phyloP scores from a whole-genome alignment of 1,140 invertebrate genomes.

The Lepidurus couesii region DNA sequence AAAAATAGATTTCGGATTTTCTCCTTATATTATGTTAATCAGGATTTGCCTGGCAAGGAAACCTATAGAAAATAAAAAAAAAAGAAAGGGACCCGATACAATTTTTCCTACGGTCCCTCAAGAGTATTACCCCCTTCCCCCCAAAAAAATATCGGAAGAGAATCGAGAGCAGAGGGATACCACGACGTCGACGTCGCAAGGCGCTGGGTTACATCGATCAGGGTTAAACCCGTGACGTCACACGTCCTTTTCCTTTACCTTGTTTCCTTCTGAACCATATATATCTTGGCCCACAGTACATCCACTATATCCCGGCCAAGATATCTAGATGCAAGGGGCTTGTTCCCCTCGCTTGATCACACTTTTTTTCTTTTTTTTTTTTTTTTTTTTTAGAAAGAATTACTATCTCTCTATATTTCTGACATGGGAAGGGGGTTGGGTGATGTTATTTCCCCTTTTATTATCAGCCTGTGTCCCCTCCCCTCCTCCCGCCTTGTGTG shows the following conservation, averaged over 20 bases:
- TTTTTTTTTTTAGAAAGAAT: background rate
- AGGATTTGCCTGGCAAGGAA: background rate
- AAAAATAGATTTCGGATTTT: background rate
- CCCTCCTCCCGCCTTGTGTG: background rate
- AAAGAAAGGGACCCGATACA: background rate
- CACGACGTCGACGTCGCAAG: background rate
- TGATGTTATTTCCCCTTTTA: constrained; percentile 25
- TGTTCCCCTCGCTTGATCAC: background rate
- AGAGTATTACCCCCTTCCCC: background rate
- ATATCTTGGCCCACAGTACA: background rate
- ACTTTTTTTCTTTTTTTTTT: background rate
- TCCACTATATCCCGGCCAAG: too few species aligned
- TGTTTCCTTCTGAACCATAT: background rate
- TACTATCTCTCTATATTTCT: background rate
- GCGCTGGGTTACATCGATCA: constrained; percentile 14
- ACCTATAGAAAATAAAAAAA: background rate
- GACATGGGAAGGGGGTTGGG: constrained; percentile 1
- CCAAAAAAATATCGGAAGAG: background rate
- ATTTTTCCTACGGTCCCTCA: background rate
- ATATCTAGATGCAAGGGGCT: background rate
- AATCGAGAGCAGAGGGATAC: background rate
- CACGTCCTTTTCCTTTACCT: background rate
- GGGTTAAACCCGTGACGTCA: background rate
- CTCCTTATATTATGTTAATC: background rate
- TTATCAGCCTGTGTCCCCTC: constrained; percentile 7